These are phyloP conservation scores for Ornithoptera priamus DNA, from an alignment of 2,888 invertebrate species.

Conservation along the genomic window DNA sequence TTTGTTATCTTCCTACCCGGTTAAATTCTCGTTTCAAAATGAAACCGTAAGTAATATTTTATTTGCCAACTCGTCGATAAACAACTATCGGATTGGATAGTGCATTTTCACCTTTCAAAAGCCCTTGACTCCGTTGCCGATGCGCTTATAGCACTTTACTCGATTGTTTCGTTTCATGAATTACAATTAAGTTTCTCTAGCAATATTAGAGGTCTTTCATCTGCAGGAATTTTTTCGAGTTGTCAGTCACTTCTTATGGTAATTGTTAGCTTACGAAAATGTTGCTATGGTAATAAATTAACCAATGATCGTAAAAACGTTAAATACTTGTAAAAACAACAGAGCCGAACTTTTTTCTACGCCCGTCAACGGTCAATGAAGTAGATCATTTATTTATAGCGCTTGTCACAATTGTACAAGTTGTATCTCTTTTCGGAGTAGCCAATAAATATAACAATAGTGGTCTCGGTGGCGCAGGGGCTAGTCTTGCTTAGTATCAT, in stretches of 20 bases:
- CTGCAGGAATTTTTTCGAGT: neutral
- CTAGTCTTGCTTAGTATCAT: too few relatives aligned
- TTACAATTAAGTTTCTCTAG: conserved; percentile 6
- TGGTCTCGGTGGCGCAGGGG: too few relatives aligned
- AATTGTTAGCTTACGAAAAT: neutral
- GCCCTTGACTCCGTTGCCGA: conserved; percentile 11
- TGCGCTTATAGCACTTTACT: conserved; percentile 15
- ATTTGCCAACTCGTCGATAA: neutral
- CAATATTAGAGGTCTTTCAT: neutral
- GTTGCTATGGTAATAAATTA: too few relatives aligned
- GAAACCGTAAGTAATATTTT: neutral
- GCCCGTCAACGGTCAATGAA: too few relatives aligned
- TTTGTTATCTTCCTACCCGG: neutral
- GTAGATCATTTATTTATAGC: too few relatives aligned
- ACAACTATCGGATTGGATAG: neutral
- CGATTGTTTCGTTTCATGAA: conserved; percentile 14
- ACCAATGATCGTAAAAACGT: too few relatives aligned
- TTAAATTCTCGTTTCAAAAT: neutral
- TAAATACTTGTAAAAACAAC: too few relatives aligned
- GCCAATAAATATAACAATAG: too few relatives aligned
- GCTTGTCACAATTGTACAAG: too few relatives aligned
- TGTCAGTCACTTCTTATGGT: neutral
- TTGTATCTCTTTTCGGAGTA: too few relatives aligned
- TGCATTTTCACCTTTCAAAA: conserved; percentile 17
- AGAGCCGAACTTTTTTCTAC: too few relatives aligned